Conservation (phyloP, 2,113 vertebrate genomes). For the Mesitornis unicolor region DNA sequence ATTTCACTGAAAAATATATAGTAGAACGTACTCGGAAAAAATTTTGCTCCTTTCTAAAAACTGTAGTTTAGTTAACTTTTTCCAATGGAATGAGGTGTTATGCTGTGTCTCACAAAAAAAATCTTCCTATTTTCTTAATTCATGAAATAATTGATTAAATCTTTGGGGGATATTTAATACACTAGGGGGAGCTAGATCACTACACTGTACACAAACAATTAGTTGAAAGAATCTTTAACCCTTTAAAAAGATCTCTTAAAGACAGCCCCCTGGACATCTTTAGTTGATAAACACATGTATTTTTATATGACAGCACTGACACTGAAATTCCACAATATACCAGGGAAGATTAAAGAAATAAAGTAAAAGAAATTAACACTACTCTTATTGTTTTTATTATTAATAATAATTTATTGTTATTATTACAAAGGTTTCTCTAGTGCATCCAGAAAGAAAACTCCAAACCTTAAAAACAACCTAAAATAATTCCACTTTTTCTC, state of each 20-base stretch:
- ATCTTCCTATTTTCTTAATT: conserved; percentile 38
- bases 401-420: background rate
- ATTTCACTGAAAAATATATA: background rate
- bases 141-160: conserved; percentile 63
- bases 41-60: background rate
- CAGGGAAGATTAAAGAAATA: background rate
- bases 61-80: background rate
- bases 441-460: background rate
- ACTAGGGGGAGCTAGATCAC: conserved; percentile 83
- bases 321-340: background rate
- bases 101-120: background rate
- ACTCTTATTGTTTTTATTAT: background rate
- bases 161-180: conserved; percentile 68
- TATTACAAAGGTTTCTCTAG: background rate
- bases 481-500: background rate
- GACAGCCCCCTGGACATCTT: background rate
- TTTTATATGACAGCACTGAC: background rate
- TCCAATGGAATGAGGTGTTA: background rate
- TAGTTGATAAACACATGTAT: background rate
- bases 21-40: background rate
- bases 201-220: conserved; percentile 58
- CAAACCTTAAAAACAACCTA: background rate
- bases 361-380: background rate
- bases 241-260: background rate
- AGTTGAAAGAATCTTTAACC: background rate